phyloP scores from a whole-genome alignment of 2,888 invertebrate genomes.

The Callosobruchus maculatus region DNA sequence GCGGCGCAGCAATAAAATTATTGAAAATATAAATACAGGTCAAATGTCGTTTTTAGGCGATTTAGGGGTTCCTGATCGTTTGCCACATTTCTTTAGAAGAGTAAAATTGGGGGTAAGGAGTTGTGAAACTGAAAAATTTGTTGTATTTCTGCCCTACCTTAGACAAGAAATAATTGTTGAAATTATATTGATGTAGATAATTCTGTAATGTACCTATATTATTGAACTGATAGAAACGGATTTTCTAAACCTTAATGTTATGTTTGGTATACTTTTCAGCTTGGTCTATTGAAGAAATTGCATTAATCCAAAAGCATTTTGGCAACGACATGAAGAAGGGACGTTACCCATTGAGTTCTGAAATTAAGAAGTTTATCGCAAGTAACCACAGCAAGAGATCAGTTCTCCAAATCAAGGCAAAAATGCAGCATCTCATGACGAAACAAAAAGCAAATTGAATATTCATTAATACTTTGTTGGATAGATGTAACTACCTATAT shows the following conservation, averaged over 20 bases:
- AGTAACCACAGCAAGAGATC: not conserved
- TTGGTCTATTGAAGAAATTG: conserved; percentile 5
- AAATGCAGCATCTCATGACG: conserved; percentile 3
- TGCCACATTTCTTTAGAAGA: no score
- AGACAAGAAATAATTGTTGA: not conserved
- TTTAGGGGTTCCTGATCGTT: no score
- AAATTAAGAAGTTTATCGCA: not conserved
- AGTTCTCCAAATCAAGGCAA: conserved; percentile 2
- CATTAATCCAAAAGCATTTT: not conserved
- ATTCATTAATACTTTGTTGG: not conserved
- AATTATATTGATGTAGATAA: no score
- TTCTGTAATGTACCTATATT: no score
- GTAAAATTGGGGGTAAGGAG: no score
- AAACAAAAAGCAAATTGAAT: not conserved
- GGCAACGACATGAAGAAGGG: not conserved
- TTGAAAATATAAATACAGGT: no score
- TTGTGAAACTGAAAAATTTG: no score
- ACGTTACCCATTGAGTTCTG: not conserved
- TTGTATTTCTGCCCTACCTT: no score
- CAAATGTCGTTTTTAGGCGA: no score
- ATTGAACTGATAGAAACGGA: no score
- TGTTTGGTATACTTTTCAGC: conserved; percentile 2
- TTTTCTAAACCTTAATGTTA: not conserved
- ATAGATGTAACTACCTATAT: not conserved
- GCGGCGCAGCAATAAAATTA: no score